phyloP scores from a whole-genome alignment of 2,797 vertebrate species.

The Rousettus madagascariensis region DNA sequence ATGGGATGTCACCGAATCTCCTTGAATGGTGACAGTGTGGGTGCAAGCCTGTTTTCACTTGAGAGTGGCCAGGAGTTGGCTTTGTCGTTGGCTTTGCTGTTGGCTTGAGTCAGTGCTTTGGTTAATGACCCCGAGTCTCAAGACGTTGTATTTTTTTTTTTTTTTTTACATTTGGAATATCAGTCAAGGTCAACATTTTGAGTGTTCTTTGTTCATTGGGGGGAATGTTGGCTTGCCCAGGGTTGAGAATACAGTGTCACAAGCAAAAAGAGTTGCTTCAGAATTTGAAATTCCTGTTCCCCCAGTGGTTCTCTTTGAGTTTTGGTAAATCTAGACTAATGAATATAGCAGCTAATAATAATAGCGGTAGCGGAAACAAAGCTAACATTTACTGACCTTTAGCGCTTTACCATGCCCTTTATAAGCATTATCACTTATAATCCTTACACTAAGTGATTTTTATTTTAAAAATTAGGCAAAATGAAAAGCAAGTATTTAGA shows the following conservation, averaged over 20 bases:
- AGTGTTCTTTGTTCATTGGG: not conserved
- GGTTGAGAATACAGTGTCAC: not conserved
- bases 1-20: not conserved
- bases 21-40: not conserved
- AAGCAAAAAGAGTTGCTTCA: not conserved
- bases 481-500: not conserved
- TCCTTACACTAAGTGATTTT: not conserved
- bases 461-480: conserved; percentile 9
- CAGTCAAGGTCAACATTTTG: not conserved
- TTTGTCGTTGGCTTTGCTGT: not conserved
- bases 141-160: not conserved
- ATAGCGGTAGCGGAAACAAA: not conserved
- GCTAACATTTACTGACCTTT: not conserved
- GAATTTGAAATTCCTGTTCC: not conserved
- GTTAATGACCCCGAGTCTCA: not conserved
- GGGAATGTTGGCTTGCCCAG: not conserved
- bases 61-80: not conserved
- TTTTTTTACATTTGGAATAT: not conserved
- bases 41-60: not conserved
- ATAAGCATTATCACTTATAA: not conserved
- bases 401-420: not conserved
- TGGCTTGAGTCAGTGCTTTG: not conserved
- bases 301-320: not conserved
- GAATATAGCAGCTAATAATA: not conserved
- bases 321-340: not conserved